Percentiles rank a stretch among this genome's conserved stretches.
Conservation (phyloP, 2,888 invertebrate genomes). For the Caenorhabditis sinica region DNA sequence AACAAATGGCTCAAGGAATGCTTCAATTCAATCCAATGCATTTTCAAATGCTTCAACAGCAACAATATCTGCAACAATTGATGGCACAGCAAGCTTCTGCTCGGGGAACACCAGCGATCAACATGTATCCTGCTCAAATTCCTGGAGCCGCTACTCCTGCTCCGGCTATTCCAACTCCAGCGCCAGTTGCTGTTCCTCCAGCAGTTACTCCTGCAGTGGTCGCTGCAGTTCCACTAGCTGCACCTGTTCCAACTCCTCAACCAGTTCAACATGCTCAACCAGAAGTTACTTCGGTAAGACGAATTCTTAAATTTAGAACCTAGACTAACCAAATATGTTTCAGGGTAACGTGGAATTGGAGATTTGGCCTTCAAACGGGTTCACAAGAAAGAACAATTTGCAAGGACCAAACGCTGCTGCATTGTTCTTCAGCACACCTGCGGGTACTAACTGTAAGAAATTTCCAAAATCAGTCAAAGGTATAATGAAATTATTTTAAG, state of each 20-base stretch:
- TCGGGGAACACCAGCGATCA: not conserved
- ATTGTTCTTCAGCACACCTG: constrained; percentile 27
- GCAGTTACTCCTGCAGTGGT: not conserved
- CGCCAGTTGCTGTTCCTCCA: not conserved
- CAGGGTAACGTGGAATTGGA: constrained; percentile 49
- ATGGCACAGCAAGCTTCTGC: not conserved
- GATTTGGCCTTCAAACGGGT: constrained; percentile 62
- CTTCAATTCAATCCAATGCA: not conserved
- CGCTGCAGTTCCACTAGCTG: not conserved
- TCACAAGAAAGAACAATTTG: constrained; percentile 23
- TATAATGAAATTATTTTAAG: constrained; percentile 23
- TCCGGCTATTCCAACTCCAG: not conserved
- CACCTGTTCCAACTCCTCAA: not conserved
- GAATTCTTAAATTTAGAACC: not conserved
- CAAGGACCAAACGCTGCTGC: constrained; percentile 16
- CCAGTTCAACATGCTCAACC: not conserved
- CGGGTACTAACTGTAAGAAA: constrained; percentile 40
- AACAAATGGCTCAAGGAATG: constrained; percentile 20
- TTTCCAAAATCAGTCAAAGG: not conserved
- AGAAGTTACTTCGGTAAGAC: not conserved
- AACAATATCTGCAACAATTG: not conserved
- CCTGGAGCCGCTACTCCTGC: constrained; percentile 7
- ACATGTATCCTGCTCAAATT: not conserved
- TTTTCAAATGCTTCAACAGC: constrained; percentile 9
- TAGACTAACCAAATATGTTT: not conserved